Evolutionary conservation across 2,888 invertebrate genomes (phyloP).

Genomic region (Galeruca laticollis): DNA sequence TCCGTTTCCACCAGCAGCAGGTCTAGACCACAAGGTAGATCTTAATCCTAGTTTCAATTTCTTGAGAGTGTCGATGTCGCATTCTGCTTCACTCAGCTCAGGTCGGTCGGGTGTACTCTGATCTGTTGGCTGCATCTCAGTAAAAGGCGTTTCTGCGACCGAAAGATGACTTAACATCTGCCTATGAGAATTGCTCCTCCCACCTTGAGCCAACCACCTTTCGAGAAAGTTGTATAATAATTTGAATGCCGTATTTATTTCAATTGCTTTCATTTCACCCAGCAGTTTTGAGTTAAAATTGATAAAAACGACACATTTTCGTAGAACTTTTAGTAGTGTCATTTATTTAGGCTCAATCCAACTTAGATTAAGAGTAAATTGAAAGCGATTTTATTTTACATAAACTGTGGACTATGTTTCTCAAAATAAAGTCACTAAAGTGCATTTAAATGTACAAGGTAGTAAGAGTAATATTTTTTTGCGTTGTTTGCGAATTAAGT

Average conservation of each 20-base stretch:
- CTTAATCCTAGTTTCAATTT: slow-evolving; percentile 78
- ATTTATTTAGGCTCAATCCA: background rate
- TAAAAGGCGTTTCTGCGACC: slow-evolving; percentile 71
- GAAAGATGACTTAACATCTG: slow-evolving; percentile 76
- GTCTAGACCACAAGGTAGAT: slow-evolving; percentile 79
- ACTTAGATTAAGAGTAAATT: background rate
- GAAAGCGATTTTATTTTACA: background rate
- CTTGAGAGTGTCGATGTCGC: slow-evolving; percentile 80
- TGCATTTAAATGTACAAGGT: background rate
- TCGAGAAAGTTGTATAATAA: slow-evolving; percentile 50
- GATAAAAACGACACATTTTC: too few species aligned
- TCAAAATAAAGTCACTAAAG: background rate
- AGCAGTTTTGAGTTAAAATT: too few species aligned
- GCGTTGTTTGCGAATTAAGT: too few species aligned
- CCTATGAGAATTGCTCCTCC: slow-evolving; percentile 66
- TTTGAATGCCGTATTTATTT: slow-evolving; percentile 15
- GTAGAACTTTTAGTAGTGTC: background rate
- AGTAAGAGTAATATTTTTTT: too few species aligned
- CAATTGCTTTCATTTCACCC: background rate
- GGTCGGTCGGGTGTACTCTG: slow-evolving; percentile 68
- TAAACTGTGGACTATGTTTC: background rate
- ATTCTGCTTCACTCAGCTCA: slow-evolving; percentile 78
- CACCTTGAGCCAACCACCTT: slow-evolving; percentile 69
- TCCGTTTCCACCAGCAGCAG: slow-evolving; percentile 66
- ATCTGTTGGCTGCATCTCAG: slow-evolving; percentile 63